Evolutionary conservation across 2,888 invertebrate genomes (phyloP).

Genomic region (Chirona hameri): DNA sequence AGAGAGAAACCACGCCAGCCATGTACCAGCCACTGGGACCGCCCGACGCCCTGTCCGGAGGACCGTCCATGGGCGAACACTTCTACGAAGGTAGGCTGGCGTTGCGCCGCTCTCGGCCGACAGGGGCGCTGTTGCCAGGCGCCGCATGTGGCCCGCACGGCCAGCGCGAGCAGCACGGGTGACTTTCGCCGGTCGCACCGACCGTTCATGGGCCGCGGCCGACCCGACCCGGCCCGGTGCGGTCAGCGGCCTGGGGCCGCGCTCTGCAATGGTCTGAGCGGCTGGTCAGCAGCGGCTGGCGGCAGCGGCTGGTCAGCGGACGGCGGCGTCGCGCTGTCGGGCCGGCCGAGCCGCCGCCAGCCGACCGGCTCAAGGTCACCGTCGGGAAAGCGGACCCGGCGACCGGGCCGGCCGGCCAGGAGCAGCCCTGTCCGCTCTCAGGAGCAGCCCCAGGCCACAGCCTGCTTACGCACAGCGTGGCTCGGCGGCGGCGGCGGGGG

Average conservation of each 20-base stretch:
- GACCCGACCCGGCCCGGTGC: not conserved
- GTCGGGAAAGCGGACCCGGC: not conserved
- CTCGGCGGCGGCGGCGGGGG: not conserved
- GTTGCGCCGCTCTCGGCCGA: not conserved
- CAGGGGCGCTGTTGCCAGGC: not conserved
- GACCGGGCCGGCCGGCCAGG: not conserved
- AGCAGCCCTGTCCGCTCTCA: not conserved
- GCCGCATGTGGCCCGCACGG: not conserved
- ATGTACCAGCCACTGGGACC: conserved; percentile 25
- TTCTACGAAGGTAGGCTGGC: conserved; percentile 4
- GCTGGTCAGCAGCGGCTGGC: not conserved
- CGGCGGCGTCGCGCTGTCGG: not conserved
- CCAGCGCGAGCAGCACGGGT: not conserved
- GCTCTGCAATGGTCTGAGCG: not conserved
- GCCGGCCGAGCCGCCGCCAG: not conserved
- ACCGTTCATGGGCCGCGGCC: not conserved
- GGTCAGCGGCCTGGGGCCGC: not conserved
- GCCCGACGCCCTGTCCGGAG: not conserved
- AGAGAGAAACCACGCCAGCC: not conserved
- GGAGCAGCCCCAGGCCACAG: too few relatives aligned
- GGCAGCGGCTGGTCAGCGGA: not conserved
- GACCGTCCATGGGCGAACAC: not conserved
- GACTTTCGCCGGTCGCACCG: not conserved
- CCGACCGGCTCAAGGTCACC: not conserved
- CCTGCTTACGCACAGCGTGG: not conserved